These are phyloP conservation scores for Cordilura impudica DNA, from an alignment of 2,888 invertebrate species.

Conservation along the genomic window DNA sequence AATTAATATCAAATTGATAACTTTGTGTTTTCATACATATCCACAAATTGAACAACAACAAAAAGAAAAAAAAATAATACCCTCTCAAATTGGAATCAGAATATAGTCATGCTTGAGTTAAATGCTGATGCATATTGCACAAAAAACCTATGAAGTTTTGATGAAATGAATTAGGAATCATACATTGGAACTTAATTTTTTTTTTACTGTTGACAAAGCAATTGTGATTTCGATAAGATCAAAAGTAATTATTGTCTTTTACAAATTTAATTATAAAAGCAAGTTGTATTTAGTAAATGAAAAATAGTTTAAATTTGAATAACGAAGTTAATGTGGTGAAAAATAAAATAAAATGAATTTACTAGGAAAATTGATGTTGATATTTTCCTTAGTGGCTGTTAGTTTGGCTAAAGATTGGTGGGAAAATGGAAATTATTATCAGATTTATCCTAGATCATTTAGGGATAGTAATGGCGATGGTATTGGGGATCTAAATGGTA, in stretches of 20 bases:
- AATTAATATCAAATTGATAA: constrained; percentile 6
- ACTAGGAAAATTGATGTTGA: constrained; percentile 14
- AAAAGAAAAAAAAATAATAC: background rate
- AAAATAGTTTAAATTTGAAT: constrained; percentile 37
- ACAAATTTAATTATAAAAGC: constrained; percentile 47
- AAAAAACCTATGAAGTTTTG: background rate
- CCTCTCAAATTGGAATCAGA: background rate
- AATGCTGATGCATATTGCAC: background rate
- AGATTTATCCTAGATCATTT: constrained; percentile 89
- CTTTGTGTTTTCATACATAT: background rate
- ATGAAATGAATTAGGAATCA: constrained; percentile 5
- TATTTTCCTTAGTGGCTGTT: constrained; percentile 30
- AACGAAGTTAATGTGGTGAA: background rate
- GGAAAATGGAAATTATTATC: constrained; percentile 82
- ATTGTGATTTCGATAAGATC: constrained; percentile 43
- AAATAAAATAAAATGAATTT: constrained; percentile 29
- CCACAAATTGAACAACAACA: background rate
- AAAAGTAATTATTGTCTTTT: background rate
- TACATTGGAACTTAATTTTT: background rate
- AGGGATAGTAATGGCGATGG: constrained; percentile 89
- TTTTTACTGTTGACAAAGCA: constrained; percentile 41
- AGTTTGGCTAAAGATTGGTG: constrained; percentile 71
- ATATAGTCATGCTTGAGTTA: constrained; percentile 40
- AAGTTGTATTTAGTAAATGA: background rate
- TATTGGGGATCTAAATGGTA: constrained; percentile 82